phyloP scores from a whole-genome alignment of 1,140 invertebrate genomes.

The Drosophila yakuba region DNA sequence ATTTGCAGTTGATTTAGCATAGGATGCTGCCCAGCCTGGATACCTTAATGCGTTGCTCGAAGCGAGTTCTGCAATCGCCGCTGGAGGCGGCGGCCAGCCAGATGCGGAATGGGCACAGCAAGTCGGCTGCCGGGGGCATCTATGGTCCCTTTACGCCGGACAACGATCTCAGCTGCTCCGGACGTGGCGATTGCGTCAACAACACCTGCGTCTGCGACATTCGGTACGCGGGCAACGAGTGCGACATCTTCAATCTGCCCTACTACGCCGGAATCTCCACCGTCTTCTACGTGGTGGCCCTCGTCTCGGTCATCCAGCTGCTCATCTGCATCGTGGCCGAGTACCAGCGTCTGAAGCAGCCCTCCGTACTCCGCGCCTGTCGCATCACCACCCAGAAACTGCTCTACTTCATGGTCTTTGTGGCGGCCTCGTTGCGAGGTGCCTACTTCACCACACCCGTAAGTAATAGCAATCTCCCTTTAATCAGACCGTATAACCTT shows the following conservation, averaged over 20 bases:
- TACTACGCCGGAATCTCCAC: slow-evolving; percentile 90
- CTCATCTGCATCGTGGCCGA: slow-evolving; percentile 93
- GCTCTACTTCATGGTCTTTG: slow-evolving; percentile 94
- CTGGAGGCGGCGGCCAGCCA: slow-evolving; percentile 52
- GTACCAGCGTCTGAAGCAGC: slow-evolving; percentile 93
- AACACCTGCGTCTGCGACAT: slow-evolving; percentile 96
- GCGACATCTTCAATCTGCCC: slow-evolving; percentile 87
- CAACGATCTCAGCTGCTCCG: slow-evolving; percentile 85
- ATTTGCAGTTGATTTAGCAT: slow-evolving; percentile 72
- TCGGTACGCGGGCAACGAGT: slow-evolving; percentile 87
- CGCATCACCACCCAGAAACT: slow-evolving; percentile 96
- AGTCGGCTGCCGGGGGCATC: slow-evolving; percentile 47
- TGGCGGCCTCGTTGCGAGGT: slow-evolving; percentile 93
- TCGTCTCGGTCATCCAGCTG: slow-evolving; percentile 94
- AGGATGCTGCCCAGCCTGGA: slow-evolving; percentile 83
- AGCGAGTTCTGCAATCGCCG: slow-evolving; percentile 77
- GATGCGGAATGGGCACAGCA: slow-evolving; percentile 69
- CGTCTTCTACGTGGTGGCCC: slow-evolving; percentile 92
- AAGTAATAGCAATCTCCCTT: slow-evolving; percentile 80
- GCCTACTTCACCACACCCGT: slow-evolving; percentile 96
- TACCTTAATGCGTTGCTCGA: slow-evolving; percentile 84
- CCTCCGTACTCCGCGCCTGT: slow-evolving; percentile 91
- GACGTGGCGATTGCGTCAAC: slow-evolving; percentile 95
- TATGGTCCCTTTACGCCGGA: slow-evolving; percentile 67
- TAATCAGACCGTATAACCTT: not conserved